These are phyloP conservation scores for Grus americana DNA, from an alignment of 2,113 vertebrate species.

Conservation along the genomic window DNA sequence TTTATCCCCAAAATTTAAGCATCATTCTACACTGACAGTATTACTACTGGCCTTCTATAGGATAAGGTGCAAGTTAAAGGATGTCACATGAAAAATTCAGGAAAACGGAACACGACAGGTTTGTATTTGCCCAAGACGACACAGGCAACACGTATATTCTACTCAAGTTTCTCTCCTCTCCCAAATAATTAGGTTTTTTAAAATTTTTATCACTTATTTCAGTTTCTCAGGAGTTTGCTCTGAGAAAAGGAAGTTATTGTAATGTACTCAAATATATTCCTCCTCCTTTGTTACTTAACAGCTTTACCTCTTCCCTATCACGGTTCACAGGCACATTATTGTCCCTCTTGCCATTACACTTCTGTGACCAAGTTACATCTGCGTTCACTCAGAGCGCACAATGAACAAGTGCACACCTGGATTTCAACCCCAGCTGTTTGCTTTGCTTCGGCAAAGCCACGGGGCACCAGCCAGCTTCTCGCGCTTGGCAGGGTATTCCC, in stretches of 20 bases:
- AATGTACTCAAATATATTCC: neutral
- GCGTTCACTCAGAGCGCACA: neutral
- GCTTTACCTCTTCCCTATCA: neutral
- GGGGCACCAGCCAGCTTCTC: neutral
- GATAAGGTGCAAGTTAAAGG: neutral
- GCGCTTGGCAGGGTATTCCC: fast-evolving
- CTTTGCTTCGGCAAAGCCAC: neutral
- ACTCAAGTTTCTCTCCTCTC: neutral
- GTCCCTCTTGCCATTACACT: neutral
- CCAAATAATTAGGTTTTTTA: neutral
- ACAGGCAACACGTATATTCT: neutral
- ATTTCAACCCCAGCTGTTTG: neutral
- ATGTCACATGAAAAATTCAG: neutral
- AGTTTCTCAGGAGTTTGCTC: neutral
- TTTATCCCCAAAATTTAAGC: neutral
- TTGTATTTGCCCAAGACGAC: neutral
- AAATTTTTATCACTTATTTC: neutral
- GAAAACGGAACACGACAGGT: neutral
- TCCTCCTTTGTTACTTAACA: neutral
- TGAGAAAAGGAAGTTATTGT: neutral
- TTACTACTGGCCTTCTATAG: neutral
- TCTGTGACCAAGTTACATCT: neutral
- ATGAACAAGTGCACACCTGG: neutral
- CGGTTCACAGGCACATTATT: neutral
- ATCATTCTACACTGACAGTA: neutral